Evolutionary conservation across 2,888 invertebrate genomes (phyloP).

Genomic region (Geophilus truncorum): DNA sequence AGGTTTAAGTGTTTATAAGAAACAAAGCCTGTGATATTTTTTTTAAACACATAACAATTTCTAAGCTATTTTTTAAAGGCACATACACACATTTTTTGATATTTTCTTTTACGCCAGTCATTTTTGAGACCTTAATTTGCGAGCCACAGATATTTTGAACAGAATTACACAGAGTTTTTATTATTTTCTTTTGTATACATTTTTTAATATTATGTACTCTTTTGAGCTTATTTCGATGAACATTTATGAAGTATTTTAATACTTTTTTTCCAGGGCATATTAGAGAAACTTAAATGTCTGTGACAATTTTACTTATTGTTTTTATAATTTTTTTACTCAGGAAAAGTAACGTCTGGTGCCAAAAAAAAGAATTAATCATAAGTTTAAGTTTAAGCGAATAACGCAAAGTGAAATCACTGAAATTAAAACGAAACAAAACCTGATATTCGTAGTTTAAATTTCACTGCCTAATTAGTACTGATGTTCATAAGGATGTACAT

Average conservation of each 20-base stretch:
- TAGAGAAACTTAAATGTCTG: not conserved
- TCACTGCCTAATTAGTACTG: not conserved
- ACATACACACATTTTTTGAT: conserved; percentile 11
- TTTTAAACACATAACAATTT: conserved; percentile 18
- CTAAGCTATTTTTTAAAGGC: conserved; percentile 16
- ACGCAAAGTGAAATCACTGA: no score
- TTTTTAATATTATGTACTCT: not conserved
- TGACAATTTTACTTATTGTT: not conserved
- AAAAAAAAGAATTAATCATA: no score
- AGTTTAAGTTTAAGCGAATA: no score
- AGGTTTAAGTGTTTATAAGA: not conserved
- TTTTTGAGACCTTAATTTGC: conserved; percentile 3
- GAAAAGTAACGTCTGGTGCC: not conserved
- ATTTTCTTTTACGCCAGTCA: not conserved
- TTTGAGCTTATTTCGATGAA: not conserved
- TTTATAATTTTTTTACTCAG: not conserved
- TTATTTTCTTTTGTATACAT: not conserved
- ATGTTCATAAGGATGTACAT: not conserved
- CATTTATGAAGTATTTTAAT: not conserved
- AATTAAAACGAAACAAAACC: no score
- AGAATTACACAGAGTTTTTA: not conserved
- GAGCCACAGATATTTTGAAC: not conserved
- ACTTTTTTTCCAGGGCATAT: not conserved
- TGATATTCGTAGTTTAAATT: conserved; percentile 1
- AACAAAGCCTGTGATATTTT: conserved; percentile 24